A percentile compares a stretch with the other conserved stretches of the same genome.
Conservation (phyloP, 2,113 vertebrate species). For the Tragelaphus scriptus region DNA sequence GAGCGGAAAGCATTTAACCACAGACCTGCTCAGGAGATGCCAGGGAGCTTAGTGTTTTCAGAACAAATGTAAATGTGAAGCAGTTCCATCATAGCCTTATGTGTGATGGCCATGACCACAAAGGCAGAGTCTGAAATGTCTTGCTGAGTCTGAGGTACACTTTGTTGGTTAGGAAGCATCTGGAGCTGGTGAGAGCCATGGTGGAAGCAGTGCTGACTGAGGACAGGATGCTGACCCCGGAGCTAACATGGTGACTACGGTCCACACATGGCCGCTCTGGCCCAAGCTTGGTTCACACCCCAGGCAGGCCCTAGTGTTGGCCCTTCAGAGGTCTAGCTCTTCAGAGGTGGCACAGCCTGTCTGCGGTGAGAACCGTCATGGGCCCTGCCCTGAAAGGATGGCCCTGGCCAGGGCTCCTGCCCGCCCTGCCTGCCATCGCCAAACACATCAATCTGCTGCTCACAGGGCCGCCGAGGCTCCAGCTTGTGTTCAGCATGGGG, state of each 20-base stretch:
- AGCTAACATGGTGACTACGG: rapidly evolving
- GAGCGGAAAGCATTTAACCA: neutral
- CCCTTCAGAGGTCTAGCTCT: neutral
- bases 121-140: neutral
- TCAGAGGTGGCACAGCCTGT: neutral
- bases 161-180: neutral
- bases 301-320: neutral
- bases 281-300: neutral
- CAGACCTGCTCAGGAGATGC: rapidly evolving
- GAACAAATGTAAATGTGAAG: neutral
- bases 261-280: neutral
- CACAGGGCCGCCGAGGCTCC: neutral
- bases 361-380: neutral
- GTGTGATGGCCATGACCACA: rapidly evolving
- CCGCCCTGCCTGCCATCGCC: neutral
- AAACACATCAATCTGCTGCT: neutral
- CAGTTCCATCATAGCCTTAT: too few species aligned
- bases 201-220: neutral
- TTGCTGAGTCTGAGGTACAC: rapidly evolving
- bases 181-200: neutral
- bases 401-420: neutral
- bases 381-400: neutral
- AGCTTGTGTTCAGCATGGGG: neutral
- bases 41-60: neutral
- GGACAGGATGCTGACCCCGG: neutral